phyloP scores from a whole-genome alignment of 2,113 vertebrate species.

The Numida meleagris region DNA sequence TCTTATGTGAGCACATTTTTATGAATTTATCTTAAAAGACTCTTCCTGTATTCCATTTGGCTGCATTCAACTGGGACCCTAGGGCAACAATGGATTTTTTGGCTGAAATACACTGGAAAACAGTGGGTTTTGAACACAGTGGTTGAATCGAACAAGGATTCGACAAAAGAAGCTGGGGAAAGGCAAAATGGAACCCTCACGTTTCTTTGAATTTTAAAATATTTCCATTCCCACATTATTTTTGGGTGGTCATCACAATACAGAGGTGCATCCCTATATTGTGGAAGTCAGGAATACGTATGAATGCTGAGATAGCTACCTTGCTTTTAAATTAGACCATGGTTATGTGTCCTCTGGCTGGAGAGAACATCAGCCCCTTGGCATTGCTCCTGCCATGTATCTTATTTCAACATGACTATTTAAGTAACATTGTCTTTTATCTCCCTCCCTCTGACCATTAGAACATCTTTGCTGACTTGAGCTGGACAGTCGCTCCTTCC shows the following conservation, averaged over 20 bases:
- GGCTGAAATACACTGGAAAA: slow-evolving; percentile 36
- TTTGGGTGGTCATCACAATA: background rate
- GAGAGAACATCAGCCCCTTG: background rate
- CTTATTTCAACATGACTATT: background rate
- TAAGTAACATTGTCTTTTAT: background rate
- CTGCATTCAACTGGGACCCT: background rate
- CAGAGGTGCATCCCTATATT: background rate
- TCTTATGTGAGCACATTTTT: background rate
- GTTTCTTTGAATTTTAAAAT: background rate
- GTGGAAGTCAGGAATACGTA: background rate
- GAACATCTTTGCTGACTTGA: background rate
- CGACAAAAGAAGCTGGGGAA: background rate
- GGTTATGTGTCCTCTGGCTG: background rate
- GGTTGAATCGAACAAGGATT: background rate
- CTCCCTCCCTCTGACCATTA: background rate
- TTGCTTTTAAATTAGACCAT: background rate
- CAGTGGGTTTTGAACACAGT: background rate
- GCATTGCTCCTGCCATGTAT: background rate
- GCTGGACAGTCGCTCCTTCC: background rate
- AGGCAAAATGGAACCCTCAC: slow-evolving; percentile 13
- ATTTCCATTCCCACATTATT: background rate
- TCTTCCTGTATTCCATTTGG: slow-evolving; percentile 15
- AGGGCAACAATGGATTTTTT: background rate
- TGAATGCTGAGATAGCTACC: background rate
- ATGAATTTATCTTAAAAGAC: slow-evolving; percentile 24